Base-by-base conservation (phyloP, 1,140 invertebrate genomes). In the Procambarus virginalis region DNA sequence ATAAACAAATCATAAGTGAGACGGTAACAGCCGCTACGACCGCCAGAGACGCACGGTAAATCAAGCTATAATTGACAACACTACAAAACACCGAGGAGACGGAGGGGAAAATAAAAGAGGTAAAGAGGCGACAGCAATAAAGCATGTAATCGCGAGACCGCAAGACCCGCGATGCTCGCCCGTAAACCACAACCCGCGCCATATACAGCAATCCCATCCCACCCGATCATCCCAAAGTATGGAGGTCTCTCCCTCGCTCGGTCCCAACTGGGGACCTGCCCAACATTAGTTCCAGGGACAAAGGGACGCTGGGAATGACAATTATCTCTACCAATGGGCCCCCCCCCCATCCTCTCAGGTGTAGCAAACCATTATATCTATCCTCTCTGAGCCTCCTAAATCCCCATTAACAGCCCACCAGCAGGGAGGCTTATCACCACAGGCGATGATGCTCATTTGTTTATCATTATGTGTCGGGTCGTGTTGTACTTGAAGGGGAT, bases 141-240 rank as follows among this genome's bases (percentile, higher is more conserved):
- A 73, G n/a, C 22, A 73, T 73, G 34, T 73, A 73, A 73, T n/a
- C 5, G n/a, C 22, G 68, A 73, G 2, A 73, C 22, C n/a, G 20
- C 68, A 14, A 4, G 14, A n/a, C 14, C 5, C 68, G 60, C 22
- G 68, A 73, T 73, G n/a, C 68, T 73, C 8, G 68, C n/a, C 68
- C 22, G n/a, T 73, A 73, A 34, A 73, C 68, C 68, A 34, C n/a
- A 5, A 20, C 68, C n/a, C n/a, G 34, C 68, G 22, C 68, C 68
- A 73, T 73, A 73, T 73, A 73, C 22, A 73, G 68, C 3, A 34
- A 9, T 73, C 20, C 22, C n/a, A 22, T 34, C 20, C 68, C 68
- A 14, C 14, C 68, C 68, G 68, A 73, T 73, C 68, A 73, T 73
- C 68, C 68, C 68, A 73, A 73, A 73, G 68, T 20, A 73, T 73